Evolutionary conservation across 2,797 vertebrate genomes (phyloP).

Genomic region (Dromococcyx pavoninus): DNA sequence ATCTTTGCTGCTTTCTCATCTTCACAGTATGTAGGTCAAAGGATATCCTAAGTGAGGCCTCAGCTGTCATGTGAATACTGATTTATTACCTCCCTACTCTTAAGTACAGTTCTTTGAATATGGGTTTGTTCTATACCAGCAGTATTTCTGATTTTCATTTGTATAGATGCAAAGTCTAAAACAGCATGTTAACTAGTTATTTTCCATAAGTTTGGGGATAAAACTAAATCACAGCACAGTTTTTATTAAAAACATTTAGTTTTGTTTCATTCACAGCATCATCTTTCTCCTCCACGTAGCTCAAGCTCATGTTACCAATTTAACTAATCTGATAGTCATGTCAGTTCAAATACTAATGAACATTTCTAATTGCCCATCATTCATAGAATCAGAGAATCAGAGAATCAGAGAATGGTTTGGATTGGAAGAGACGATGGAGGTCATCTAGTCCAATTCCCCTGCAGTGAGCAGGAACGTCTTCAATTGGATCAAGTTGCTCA

Average conservation of each 20-base stretch:
- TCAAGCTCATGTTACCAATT: not conserved
- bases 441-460: no score
- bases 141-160: constrained; percentile 4
- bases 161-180: not conserved
- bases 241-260: not conserved
- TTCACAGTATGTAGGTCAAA: constrained; percentile 26
- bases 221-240: not conserved
- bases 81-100: not conserved
- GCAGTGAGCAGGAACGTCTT: no score
- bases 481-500: no score
- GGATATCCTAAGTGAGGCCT: constrained; percentile 13
- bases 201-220: not conserved
- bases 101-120: not conserved
- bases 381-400: no score
- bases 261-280: not conserved
- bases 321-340: not conserved
- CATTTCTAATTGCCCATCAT: not conserved
- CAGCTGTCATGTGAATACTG: not conserved
- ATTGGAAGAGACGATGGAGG: no score
- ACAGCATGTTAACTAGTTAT: not conserved
- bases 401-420: no score
- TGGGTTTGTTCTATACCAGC: not conserved
- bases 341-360: not conserved
- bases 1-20: constrained; percentile 25
- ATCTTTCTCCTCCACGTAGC: not conserved